A percentile compares a stretch with the other conserved stretches of the same genome.
phyloP scores from a whole-genome alignment of 30 jellyfish, hydroid and myxozoan genomes.

The Catostylus mosaicus region DNA sequence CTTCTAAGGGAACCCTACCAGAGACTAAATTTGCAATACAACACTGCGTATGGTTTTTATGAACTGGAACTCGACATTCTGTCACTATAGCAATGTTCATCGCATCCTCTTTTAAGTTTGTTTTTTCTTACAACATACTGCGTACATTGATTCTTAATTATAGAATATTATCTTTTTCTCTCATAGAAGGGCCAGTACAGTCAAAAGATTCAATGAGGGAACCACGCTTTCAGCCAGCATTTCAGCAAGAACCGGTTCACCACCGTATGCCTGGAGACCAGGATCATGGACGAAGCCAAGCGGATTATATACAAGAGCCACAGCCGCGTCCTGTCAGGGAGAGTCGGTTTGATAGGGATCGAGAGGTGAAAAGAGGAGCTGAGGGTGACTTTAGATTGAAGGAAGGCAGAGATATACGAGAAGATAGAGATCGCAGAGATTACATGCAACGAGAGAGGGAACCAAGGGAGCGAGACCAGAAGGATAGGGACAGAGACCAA shows the following conservation, averaged over 20 bases:
- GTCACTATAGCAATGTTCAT: too few species aligned
- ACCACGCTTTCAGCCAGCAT: constrained; percentile 19
- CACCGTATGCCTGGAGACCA: neutral
- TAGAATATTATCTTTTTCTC: too few species aligned
- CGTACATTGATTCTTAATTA: too few species aligned
- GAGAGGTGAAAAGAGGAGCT: constrained; percentile 10
- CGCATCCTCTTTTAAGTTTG: too few species aligned
- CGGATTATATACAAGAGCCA: neutral
- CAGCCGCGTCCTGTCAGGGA: constrained; percentile 7
- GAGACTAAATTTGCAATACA: too few species aligned
- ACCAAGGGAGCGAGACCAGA: constrained; percentile 7
- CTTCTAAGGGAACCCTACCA: too few species aligned
- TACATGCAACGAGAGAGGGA: constrained; percentile 2
- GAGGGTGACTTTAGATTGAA: constrained; percentile 8
- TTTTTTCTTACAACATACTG: too few species aligned
- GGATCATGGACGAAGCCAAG: neutral
- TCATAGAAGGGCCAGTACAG: neutral
- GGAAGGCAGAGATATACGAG: constrained; percentile 13
- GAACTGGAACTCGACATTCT: too few species aligned
- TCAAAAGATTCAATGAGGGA: neutral
- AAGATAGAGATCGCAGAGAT: constrained; percentile 10
- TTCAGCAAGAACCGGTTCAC: constrained; percentile 1
- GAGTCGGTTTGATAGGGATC: constrained; percentile 46
- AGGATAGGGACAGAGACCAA: constrained; percentile 26
- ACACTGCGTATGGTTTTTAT: too few species aligned